Percentiles rank a stretch among this genome's conserved stretches.
Evolutionary conservation across 2,888 invertebrate species (phyloP).

Genomic region (Macrosiphum euphorbiae): DNA sequence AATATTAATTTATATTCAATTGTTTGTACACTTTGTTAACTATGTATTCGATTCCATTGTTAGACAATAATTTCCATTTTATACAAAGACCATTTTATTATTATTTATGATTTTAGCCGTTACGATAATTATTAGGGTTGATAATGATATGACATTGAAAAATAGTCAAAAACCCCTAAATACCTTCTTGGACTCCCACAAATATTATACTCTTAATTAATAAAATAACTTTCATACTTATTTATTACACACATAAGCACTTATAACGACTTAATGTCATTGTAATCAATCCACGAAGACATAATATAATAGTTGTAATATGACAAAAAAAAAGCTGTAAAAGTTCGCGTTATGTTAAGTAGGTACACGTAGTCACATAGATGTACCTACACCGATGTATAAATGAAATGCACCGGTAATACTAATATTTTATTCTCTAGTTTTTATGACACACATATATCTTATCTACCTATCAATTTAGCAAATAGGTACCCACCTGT

Average conservation of each 20-base stretch:
- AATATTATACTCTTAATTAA: background rate
- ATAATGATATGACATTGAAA: background rate
- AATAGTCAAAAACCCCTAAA: background rate
- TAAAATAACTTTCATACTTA: background rate
- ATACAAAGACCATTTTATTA: conserved; percentile 14
- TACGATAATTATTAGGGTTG: background rate
- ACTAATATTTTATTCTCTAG: background rate
- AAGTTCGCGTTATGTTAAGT: background rate
- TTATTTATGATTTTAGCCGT: background rate
- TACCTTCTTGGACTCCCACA: background rate
- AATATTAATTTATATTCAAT: conserved; percentile 31
- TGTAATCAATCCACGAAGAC: background rate
- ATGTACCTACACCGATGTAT: background rate
- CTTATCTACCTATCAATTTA: background rate
- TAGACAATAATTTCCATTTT: conserved; percentile 50
- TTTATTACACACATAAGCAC: background rate
- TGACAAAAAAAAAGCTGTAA: background rate
- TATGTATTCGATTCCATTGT: conserved; percentile 38
- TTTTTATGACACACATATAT: background rate
- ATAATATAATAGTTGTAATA: background rate
- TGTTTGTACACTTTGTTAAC: conserved; percentile 42
- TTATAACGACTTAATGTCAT: background rate
- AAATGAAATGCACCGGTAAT: background rate
- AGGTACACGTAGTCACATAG: background rate
- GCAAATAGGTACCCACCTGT: background rate